Evolutionary conservation across 1,140 invertebrate species (phyloP), one percentile per base, ranked within the genome.

Genomic region (Hyles euphorbiae): DNA sequence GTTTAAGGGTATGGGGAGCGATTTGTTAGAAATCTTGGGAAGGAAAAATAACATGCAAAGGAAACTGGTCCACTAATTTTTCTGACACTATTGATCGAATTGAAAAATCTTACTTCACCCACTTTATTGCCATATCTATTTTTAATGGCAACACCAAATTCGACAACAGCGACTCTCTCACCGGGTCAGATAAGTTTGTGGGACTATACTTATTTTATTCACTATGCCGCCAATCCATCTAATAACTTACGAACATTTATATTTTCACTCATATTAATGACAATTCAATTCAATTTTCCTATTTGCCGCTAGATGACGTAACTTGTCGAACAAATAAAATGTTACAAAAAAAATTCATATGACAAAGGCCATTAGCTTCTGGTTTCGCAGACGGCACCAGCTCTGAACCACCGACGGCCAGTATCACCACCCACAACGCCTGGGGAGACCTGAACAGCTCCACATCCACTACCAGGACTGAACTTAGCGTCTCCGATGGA

Each of bases 401-500:
- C 45, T 88, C 85, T 0, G 85, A 88, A 57, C 85, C 85, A 0
- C 85, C 82, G 0, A 88, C 85, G 22, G 85, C 85, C 0, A 64
- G 61, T 10, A 58, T 79, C n/a, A 74, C 67, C 0, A 68, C 61
- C 10, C 56, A 76, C 34, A 78, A 78, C 51, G 70, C 70, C 1
- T 86, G 85, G 83, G 67, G 74, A 32, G 78, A 83, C 10, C 59
- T 85, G 33, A 68, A 66, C 8, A 81, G 79, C 32, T 86, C 83
- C 6, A 84, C 76, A 1, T 88, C 85, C 2, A 88, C 85, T n/a
- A 86, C 82, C 22, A 67, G 78, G 12, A 88, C 85, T 1, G 85
- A 88, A 33, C 76, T 88, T 0, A 85, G 81, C 43, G 40, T 72
- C 0, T 85, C 82, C 0, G 77, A 84, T 40, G 36, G 36, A 2